These are phyloP conservation scores for Tetragnatha montana DNA, from an alignment of 2,888 invertebrate genomes.

Conservation along the genomic window DNA sequence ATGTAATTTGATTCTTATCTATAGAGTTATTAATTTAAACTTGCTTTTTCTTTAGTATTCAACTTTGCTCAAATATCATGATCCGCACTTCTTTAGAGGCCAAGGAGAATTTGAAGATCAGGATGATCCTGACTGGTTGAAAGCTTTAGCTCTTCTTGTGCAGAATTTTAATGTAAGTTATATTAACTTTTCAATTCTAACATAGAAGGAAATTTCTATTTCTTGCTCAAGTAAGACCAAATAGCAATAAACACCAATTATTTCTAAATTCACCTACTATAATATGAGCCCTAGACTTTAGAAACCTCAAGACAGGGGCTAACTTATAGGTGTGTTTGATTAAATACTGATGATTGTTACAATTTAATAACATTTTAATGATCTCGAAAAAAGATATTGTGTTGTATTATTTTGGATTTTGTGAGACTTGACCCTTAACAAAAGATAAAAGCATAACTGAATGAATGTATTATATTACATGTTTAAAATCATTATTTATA, in stretches of 20 bases:
- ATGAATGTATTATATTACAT: background rate
- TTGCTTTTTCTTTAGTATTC: conserved; percentile 76
- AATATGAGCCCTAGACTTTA: no score
- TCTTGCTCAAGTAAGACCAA: no score
- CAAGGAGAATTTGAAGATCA: conserved; percentile 75
- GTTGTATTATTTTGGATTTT: background rate
- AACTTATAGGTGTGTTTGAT: no score
- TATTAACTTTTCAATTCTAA: no score
- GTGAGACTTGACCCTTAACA: no score
- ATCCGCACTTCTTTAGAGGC: conserved; percentile 80
- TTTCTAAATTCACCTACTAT: no score
- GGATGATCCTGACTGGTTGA: conserved; percentile 81
- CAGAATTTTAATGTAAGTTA: conserved; percentile 65
- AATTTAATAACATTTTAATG: no score
- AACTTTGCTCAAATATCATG: conserved; percentile 83
- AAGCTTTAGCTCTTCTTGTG: conserved; percentile 72
- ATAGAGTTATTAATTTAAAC: background rate
- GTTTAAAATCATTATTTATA: background rate
- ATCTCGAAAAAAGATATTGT: background rate
- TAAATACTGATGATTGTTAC: no score
- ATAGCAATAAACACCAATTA: no score
- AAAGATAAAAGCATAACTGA: no score
- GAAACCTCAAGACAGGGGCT: no score
- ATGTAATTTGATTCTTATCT: background rate
- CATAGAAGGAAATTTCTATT: no score